These are phyloP conservation scores for Rhingia rostrata DNA, from an alignment of 2,888 invertebrate genomes.

Conservation along the genomic window DNA sequence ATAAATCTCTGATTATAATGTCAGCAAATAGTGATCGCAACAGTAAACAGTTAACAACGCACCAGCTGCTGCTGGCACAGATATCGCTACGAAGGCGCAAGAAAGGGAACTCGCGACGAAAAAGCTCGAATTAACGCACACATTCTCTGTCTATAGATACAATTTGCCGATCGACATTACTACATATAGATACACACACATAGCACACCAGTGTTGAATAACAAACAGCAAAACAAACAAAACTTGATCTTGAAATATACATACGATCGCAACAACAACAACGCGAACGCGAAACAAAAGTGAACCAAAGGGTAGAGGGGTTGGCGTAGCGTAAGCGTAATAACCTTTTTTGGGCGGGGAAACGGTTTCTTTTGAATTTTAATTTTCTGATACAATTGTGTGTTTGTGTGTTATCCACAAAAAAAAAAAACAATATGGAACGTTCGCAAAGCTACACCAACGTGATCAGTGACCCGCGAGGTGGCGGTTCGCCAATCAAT, in stretches of 20 bases:
- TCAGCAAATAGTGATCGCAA: constrained; percentile 57
- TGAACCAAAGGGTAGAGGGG: constrained; percentile 14
- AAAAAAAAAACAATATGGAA: constrained; percentile 46
- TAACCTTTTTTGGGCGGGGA: constrained; percentile 27
- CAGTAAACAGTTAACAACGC: constrained; percentile 70
- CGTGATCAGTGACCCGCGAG: constrained; percentile 68
- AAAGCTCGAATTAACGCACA: constrained; percentile 55
- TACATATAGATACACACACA: constrained; percentile 22
- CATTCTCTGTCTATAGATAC: constrained; percentile 19
- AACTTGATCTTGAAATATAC: constrained; percentile 70
- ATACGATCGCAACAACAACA: constrained; percentile 38
- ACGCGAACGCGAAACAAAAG: constrained; percentile 20
- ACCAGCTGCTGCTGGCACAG: constrained; percentile 64
- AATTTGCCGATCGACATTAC: constrained; percentile 41
- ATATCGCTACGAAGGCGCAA: constrained; percentile 64
- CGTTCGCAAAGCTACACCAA: constrained; percentile 67
- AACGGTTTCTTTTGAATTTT: constrained; percentile 3
- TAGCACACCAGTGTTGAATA: constrained; percentile 54
- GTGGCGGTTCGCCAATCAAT: constrained; percentile 49
- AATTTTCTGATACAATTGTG: constrained; percentile 14
- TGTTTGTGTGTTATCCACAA: constrained; percentile 25
- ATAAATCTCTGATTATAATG: constrained; percentile 60
- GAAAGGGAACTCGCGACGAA: constrained; percentile 65
- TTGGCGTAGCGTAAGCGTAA: constrained; percentile 3
- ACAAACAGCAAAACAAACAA: constrained; percentile 67